phyloP scores from a whole-genome alignment of 2,113 vertebrate species.

The Chrysemys picta region DNA sequence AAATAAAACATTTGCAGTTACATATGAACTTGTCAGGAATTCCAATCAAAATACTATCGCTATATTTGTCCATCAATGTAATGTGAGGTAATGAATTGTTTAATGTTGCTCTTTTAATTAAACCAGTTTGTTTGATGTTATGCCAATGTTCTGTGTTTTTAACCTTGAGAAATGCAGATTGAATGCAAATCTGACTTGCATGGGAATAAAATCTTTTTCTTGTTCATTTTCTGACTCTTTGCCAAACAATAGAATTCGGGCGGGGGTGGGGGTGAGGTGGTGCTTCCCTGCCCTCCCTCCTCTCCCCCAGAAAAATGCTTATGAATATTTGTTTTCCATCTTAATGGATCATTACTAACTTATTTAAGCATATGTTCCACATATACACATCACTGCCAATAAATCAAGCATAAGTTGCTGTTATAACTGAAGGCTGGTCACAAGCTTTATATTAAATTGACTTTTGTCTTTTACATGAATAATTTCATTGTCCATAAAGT shows the following conservation, averaged over 20 bases:
- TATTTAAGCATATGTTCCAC: not conserved
- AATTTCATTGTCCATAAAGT: not conserved
- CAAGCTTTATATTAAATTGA: not conserved
- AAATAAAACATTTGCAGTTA: not conserved
- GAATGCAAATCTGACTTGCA: conserved; percentile 31
- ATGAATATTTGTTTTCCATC: not conserved
- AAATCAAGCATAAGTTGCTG: not conserved
- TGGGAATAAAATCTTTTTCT: not conserved
- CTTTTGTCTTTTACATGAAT: not conserved
- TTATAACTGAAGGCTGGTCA: not conserved
- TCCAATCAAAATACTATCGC: not conserved
- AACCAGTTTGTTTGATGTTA: not conserved
- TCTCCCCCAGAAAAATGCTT: not conserved
- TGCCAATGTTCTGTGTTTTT: not conserved
- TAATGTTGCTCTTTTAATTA: conserved; percentile 16
- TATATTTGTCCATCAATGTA: not conserved
- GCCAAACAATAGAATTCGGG: not conserved
- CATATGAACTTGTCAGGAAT: not conserved
- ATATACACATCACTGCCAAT: not conserved
- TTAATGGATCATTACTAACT: not conserved
- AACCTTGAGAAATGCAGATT: conserved; percentile 25
- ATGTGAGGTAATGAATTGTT: not conserved
- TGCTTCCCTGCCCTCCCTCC: not conserved
- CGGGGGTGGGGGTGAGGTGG: not conserved
- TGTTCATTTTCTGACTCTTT: not conserved